Base-by-base conservation (phyloP, 2,797 vertebrate species). In the Myiotriccus ornatus region DNA sequence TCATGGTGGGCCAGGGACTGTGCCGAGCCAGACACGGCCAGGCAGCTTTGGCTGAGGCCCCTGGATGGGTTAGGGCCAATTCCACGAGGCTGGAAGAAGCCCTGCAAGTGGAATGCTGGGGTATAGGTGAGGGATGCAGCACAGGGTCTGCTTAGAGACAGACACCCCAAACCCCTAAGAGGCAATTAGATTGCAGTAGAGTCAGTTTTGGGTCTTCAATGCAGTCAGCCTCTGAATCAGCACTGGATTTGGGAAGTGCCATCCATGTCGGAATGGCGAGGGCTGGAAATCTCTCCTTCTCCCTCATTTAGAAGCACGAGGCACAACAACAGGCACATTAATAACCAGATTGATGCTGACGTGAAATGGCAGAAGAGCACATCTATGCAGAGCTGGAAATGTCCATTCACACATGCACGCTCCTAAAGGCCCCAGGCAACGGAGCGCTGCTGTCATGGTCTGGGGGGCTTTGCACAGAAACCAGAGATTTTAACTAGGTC, bases 281-380 rank as follows among this genome's bases (percentile, higher is more conserved):
- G 91, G 69, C 87, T 89, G 92, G 69, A 73, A 67, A 73, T 52
- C 81, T 92, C 55, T 74, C 39, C 70, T 60, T n/a, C 49, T 37
- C 56, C 39, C 87, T 91, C 87, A 9, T 86, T 91, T 41, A 35
- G 92, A 37, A 81, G 22, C n/a, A 49, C 27, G 28, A 92, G 79
- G 89, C 92, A 37, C 70, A 77, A 82, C 87, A 95, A 85, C 75
- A 86, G 84, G 76, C 89, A 9, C 87, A 4, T 41, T 89, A 93
- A 81, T 56, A 92, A 83, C 16, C 76, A 37, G 89, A 92, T 63
- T 95, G 94, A 97, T 28, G 93, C 92, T 96, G 95, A 97, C 67
- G 34, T 73, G 84, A 93, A 91, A 95, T 92, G 93, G 93, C 94
- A 91, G 94, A 93, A 81, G 91, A 96, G 94, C 94, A 71, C 91